Evolutionary conservation across 2,113 vertebrate genomes (phyloP), one percentile per base, ranked within the genome.

Genomic region (Pandion haliaetus): DNA sequence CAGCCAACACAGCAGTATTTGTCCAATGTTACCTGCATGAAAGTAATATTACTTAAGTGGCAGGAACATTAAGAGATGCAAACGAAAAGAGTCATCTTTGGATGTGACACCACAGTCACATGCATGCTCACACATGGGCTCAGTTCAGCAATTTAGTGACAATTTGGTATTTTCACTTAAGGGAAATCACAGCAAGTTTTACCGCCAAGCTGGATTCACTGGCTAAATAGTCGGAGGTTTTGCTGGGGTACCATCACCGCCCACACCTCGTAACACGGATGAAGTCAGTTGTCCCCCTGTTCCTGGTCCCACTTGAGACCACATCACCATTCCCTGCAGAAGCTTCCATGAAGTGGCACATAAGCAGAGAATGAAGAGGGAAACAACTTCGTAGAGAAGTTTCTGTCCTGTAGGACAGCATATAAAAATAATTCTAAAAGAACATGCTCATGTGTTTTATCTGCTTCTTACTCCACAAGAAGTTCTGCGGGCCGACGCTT

Each of bases 91-190:
- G 29, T 9, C 2, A 1, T 8, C 49, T 25, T 17, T 26, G 67
- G 74, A 45, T 1, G 8, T 1, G 61, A 40, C 61, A 52, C 38
- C 28, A 13, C 0, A 2, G 25, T 25, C 52, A 61, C 26, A 40
- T 7, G 0, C 34, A 1, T 2, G 24, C 32, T 73, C 20, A 10
- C 5, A 2, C 38, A 7, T 0, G 1, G 20, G 20, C 58, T 50
- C 66, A 45, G 32, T 24, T 52, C 59, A 57, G 50, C 36, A 14
- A 5, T 31, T 54, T 3, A 17, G 67, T 18, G 45, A 80, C 29
- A 59, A 12, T 17, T 18, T 16, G 45, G 14, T 45, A 9, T 42
- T 47, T 61, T 40, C 18, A 54, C 54, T 55, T 10, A 17, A 16
- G 50, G 23, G 36, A 19, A 26, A 38, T 4, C 42, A 20, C 44